These are phyloP conservation scores for Sinocyclocheilus anophthalmus DNA, from an alignment of 2,113 vertebrate genomes.

Conservation along the genomic window DNA sequence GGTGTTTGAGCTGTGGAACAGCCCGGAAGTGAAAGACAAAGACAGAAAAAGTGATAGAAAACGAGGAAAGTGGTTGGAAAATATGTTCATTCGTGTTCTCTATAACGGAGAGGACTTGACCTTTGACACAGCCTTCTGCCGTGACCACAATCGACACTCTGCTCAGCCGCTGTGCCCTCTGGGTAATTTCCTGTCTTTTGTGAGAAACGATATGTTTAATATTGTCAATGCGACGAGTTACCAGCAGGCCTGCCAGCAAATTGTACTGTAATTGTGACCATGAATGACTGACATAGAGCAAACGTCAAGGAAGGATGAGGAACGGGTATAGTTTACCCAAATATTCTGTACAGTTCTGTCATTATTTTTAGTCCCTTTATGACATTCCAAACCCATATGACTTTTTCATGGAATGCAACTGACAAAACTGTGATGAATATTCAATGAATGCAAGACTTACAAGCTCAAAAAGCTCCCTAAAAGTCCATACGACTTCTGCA, in stretches of 20 bases:
- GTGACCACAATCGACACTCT: constrained; percentile 73
- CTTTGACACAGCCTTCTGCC: constrained; percentile 91
- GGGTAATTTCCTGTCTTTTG: constrained; percentile 86
- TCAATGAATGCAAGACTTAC: too few species aligned
- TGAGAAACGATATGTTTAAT: constrained; percentile 89
- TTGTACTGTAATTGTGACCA: constrained; percentile 55
- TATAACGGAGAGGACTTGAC: constrained; percentile 95
- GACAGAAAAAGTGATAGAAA: constrained; percentile 46
- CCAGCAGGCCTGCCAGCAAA: constrained; percentile 85
- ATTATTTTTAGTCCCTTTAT: not conserved
- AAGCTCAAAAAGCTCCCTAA: not conserved
- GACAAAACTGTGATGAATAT: too few species aligned
- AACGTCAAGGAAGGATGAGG: not conserved
- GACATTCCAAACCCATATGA: not conserved
- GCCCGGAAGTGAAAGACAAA: constrained; percentile 57
- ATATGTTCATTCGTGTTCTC: constrained; percentile 85
- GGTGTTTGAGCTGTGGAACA: constrained; percentile 93
- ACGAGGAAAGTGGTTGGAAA: constrained; percentile 67
- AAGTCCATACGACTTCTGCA: too few species aligned
- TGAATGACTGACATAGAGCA: constrained; percentile 40
- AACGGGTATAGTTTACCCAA: not conserved
- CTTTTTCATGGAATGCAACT: not conserved
- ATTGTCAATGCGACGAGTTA: constrained; percentile 86
- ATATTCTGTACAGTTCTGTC: not conserved
- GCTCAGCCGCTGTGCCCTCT: constrained; percentile 88